phyloP scores from a whole-genome alignment of 2,888 invertebrate species.

The Oxyscelio sp. region DNA sequence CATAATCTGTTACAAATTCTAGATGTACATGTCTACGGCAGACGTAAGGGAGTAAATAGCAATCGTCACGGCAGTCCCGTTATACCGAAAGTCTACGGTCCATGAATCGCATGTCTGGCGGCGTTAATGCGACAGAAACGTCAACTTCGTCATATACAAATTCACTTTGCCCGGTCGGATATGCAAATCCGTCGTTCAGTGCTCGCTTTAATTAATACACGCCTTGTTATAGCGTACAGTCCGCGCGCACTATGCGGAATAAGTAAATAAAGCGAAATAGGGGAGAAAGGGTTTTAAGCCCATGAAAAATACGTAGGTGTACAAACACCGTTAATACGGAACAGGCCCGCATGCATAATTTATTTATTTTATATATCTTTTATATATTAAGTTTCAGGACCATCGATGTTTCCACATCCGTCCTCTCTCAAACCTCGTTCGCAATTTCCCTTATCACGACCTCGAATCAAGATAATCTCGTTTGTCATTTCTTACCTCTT shows the following conservation, averaged over 20 bases:
- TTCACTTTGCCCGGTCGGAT: conserved; percentile 67
- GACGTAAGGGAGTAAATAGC: conserved; percentile 8
- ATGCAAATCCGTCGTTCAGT: conserved; percentile 80
- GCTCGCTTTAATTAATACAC: conserved; percentile 79
- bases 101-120: conserved; percentile 56
- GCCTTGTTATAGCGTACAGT: conserved; percentile 76
- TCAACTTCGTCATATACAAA: conserved; percentile 70
- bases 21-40: background rate
- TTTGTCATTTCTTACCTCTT: conserved; percentile 31
- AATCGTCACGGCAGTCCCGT: conserved; percentile 17
- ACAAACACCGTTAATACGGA: conserved; percentile 78
- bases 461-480: conserved; percentile 36
- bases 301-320: conserved; percentile 67
- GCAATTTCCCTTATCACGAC: conserved; percentile 37
- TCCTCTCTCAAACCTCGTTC: too few relatives aligned
- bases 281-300: conserved; percentile 29
- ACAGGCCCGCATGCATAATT: conserved; percentile 83
- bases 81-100: conserved; percentile 41
- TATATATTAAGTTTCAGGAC: too few relatives aligned
- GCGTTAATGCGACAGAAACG: conserved; percentile 62
- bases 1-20: too few relatives aligned
- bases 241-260: conserved; percentile 68
- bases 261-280: conserved; percentile 77
- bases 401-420: conserved; percentile 16
- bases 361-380: conserved; percentile 74